These are phyloP conservation scores for Kryptopterus vitreolus DNA, from an alignment of 2,797 vertebrate species.

Conservation along the genomic window DNA sequence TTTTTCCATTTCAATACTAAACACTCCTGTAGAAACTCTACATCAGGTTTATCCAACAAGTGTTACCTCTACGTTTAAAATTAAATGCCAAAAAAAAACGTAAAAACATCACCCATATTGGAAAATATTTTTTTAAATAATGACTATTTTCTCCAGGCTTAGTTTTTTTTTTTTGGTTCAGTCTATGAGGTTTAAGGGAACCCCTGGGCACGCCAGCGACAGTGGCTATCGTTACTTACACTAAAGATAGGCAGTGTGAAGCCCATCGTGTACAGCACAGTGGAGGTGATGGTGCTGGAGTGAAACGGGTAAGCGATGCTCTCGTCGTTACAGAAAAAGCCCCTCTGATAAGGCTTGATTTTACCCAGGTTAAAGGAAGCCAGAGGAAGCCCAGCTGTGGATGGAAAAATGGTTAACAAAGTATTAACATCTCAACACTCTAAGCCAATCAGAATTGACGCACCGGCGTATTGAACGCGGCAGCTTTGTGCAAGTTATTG, in stretches of 20 bases:
- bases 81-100: not conserved
- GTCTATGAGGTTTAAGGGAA: too few relatives aligned
- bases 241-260: slow-evolving; percentile 90
- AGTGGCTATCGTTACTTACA: slow-evolving; percentile 84
- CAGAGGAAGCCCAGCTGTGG: slow-evolving; percentile 94
- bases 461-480: not conserved
- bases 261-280: slow-evolving; percentile 90
- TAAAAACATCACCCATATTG: too few relatives aligned
- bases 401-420: slow-evolving; percentile 74
- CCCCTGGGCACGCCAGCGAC: slow-evolving; percentile 47
- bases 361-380: slow-evolving; percentile 96
- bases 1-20: not conserved
- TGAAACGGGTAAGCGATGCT: slow-evolving; percentile 97
- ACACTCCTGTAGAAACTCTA: not conserved
- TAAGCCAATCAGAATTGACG: slow-evolving; percentile 21
- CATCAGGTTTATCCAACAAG: not conserved
- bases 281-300: slow-evolving; percentile 88
- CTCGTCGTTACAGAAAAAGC: slow-evolving; percentile 99
- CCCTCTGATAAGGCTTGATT: slow-evolving; percentile 93
- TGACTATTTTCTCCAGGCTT: not conserved
- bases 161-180: too few relatives aligned
- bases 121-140: too few relatives aligned
- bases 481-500: not conserved
- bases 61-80: not conserved
- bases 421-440: slow-evolving; percentile 55